Conservation (phyloP, 2,888 invertebrate species). For the Galeruca laticollis region DNA sequence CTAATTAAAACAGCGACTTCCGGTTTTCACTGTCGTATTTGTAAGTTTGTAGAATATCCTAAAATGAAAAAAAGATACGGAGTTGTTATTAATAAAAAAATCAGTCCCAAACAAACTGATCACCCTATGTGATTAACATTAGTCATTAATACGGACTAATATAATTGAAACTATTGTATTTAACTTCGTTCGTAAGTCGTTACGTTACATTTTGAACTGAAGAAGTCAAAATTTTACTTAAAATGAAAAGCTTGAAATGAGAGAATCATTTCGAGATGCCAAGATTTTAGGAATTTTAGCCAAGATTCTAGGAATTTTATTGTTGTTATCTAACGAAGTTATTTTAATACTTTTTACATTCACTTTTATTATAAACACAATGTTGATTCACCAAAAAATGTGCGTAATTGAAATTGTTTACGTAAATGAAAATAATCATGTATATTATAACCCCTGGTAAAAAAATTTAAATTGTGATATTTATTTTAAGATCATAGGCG, state of each 20-base stretch:
- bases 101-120: too few relatives aligned
- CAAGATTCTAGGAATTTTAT: background rate
- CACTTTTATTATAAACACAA: background rate
- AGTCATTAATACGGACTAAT: too few relatives aligned
- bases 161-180: too few relatives aligned
- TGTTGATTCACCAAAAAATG: background rate
- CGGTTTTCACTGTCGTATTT: too few relatives aligned
- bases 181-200: too few relatives aligned
- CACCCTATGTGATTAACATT: too few relatives aligned
- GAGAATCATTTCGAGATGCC: background rate
- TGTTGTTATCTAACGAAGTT: background rate
- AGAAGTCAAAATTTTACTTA: background rate
- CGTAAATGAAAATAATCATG: background rate
- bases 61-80: too few relatives aligned
- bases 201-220: too few relatives aligned
- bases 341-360: background rate
- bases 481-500: conserved; percentile 20
- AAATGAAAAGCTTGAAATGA: background rate
- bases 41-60: too few relatives aligned
- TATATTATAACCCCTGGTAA: background rate
- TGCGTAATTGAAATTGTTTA: background rate
- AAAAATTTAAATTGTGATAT: background rate
- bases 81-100: too few relatives aligned
- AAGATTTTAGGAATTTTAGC: background rate
- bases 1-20: too few relatives aligned